Percentiles rank a stretch among this genome's conserved stretches.
Conservation (phyloP, 2,888 invertebrate species). For the Gastracanthus pulcherrimus region DNA sequence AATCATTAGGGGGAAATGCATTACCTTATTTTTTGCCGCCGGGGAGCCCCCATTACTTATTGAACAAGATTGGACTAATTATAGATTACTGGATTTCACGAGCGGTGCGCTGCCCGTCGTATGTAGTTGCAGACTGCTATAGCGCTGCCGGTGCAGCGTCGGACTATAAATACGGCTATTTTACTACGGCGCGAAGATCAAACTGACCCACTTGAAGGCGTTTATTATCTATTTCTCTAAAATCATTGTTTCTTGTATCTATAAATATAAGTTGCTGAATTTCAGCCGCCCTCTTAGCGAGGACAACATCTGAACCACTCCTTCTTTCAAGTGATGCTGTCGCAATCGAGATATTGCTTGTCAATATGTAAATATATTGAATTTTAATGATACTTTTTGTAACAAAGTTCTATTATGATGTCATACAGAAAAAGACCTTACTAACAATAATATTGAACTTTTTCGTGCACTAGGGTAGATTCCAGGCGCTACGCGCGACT, state of each 20-base stretch:
- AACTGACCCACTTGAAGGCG: constrained; percentile 20
- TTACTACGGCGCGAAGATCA: background rate
- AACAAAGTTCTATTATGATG: too few relatives aligned
- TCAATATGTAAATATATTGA: too few relatives aligned
- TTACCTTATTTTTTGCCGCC: background rate
- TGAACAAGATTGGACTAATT: constrained; percentile 20
- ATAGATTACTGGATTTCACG: constrained; percentile 3
- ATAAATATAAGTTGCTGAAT: background rate
- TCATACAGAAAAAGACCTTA: too few relatives aligned
- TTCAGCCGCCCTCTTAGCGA: background rate
- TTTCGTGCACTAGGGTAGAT: too few relatives aligned
- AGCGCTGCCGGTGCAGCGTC: too few relatives aligned
- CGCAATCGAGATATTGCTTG: background rate
- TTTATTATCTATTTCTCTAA: constrained; percentile 30
- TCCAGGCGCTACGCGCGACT: too few relatives aligned
- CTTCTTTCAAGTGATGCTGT: too few relatives aligned
- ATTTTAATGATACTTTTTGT: too few relatives aligned
- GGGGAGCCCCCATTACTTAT: background rate
- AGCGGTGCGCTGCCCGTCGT: background rate
- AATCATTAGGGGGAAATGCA: background rate
- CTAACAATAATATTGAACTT: too few relatives aligned
- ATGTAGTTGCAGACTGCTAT: too few relatives aligned
- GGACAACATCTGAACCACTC: too few relatives aligned
- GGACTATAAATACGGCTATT: constrained; percentile 31
- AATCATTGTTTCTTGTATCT: constrained; percentile 13